Conservation (phyloP, 2,888 invertebrate species). For the Cosmorhoe ocellata region DNA sequence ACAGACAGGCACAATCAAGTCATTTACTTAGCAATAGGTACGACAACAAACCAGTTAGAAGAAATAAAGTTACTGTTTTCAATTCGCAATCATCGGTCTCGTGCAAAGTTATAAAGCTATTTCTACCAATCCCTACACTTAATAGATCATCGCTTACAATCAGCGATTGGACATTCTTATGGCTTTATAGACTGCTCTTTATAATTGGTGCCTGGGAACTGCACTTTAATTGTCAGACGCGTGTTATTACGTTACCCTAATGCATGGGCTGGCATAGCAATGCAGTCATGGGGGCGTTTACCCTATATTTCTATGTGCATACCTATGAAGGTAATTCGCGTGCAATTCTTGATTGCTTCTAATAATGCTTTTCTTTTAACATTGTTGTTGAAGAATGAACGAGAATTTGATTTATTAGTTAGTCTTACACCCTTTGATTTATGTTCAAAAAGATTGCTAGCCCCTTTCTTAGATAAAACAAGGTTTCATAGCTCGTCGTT, state of each 20-base stretch:
- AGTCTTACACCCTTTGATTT: no score
- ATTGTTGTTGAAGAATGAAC: conserved; percentile 5
- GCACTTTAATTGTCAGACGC: conserved; percentile 55
- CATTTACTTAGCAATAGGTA: no score
- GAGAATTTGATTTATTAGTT: not conserved
- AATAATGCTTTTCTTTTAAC: conserved; percentile 33
- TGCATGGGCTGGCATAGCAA: conserved; percentile 39
- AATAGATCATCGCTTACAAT: conserved; percentile 19
- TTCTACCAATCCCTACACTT: conserved; percentile 13
- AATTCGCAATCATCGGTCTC: not conserved
- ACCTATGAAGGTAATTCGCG: conserved; percentile 55
- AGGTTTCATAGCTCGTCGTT: no score
- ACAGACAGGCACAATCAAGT: no score
- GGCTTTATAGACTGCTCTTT: conserved; percentile 56
- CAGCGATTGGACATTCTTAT: conserved; percentile 23
- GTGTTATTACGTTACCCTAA: conserved; percentile 66
- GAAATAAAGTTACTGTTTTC: not conserved
- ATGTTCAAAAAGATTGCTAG: no score
- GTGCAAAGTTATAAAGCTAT: not conserved
- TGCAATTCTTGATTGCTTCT: conserved; percentile 39
- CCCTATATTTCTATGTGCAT: conserved; percentile 56
- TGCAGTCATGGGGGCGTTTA: conserved; percentile 57
- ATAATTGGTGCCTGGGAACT: conserved; percentile 67
- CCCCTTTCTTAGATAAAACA: no score
- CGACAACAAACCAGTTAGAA: not conserved